phyloP scores from a whole-genome alignment of 2,113 vertebrate species.

The Alosa alosa region DNA sequence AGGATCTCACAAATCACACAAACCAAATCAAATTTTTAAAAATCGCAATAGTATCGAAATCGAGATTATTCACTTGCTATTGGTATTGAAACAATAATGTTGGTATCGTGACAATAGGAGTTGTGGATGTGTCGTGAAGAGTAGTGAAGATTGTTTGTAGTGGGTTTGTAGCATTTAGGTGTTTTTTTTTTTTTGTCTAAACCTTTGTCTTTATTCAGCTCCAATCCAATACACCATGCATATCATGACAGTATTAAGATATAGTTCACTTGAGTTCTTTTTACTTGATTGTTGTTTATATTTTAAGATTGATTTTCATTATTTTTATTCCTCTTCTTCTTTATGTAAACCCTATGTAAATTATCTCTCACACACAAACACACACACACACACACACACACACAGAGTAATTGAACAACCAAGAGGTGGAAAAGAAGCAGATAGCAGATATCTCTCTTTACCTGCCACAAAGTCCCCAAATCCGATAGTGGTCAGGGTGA shows the following conservation, averaged over 20 bases:
- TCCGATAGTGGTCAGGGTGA: constrained; percentile 78
- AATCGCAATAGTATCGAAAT: too few species aligned
- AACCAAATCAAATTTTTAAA: too few species aligned
- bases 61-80: too few species aligned
- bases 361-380: not conserved
- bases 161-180: not conserved
- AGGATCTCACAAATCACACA: too few species aligned
- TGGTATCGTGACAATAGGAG: too few species aligned
- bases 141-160: not conserved
- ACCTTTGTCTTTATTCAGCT: not conserved
- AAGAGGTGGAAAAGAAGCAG: not conserved
- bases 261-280: not conserved
- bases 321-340: not conserved
- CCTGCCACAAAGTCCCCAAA: constrained; percentile 96
- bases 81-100: too few species aligned
- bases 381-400: not conserved
- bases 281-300: not conserved
- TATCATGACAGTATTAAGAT: not conserved
- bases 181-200: not conserved
- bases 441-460: constrained; percentile 52
- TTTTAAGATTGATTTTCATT: not conserved
- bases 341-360: not conserved
- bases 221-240: not conserved
- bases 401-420: not conserved
- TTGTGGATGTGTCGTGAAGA: too few species aligned